A percentile compares a stretch with the other conserved stretches of the same genome.
phyloP scores from a whole-genome alignment of 2,797 vertebrate genomes.

The Poeciliopsis paucimaculata region DNA sequence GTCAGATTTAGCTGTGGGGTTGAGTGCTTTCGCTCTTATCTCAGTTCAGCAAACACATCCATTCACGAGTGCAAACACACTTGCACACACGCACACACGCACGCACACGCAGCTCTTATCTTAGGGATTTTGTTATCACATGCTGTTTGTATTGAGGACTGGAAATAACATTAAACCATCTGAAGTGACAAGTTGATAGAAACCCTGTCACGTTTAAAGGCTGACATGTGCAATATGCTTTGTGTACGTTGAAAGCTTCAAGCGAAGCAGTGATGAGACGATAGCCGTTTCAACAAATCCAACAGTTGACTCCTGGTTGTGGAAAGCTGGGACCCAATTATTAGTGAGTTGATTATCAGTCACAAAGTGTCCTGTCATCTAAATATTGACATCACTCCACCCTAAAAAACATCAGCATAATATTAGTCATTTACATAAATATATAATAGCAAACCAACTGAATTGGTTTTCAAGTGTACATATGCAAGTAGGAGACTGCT shows the following conservation, averaged over 20 bases:
- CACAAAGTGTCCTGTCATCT: neutral
- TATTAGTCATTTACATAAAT: neutral
- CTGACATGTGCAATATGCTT: conserved; percentile 30
- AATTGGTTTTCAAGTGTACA: neutral
- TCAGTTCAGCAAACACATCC: conserved; percentile 44
- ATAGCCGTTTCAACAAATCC: neutral
- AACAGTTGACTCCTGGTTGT: neutral
- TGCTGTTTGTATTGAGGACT: conserved; percentile 54
- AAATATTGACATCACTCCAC: neutral
- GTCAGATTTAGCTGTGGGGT: conserved; percentile 62
- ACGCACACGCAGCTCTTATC: conserved; percentile 37
- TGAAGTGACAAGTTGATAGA: conserved; percentile 45
- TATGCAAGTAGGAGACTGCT: neutral
- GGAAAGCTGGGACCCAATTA: neutral
- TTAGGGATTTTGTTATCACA: conserved; percentile 50
- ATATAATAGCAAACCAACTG: neutral
- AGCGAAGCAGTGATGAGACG: neutral
- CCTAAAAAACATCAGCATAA: neutral
- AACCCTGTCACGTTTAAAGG: conserved; percentile 47
- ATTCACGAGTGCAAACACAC: conserved; percentile 14
- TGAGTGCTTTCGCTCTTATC: conserved; percentile 78
- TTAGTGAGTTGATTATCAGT: neutral
- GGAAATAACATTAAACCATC: conserved; percentile 61
- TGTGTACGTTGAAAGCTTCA: conserved; percentile 42
- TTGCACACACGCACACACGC: conserved; percentile 6